Evolutionary conservation across 2,113 vertebrate genomes (phyloP).

Genomic region (Nothobranchius kuhntae): DNA sequence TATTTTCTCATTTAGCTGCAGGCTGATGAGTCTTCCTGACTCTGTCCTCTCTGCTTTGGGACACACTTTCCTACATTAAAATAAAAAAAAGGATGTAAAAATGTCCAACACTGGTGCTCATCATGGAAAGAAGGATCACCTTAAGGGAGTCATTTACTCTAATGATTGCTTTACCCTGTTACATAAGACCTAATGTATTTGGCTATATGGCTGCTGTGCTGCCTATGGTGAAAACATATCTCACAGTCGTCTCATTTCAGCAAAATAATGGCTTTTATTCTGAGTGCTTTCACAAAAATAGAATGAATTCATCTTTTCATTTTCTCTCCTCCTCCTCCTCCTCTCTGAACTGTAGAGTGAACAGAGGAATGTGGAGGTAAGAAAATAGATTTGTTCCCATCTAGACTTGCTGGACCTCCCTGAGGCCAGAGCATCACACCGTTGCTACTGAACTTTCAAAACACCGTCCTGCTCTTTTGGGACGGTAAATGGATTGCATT

Average conservation of each 20-base stretch:
- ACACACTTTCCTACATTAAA: background rate
- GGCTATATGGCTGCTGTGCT: background rate
- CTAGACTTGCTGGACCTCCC: background rate
- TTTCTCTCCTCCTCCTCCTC: background rate
- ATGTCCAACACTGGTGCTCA: background rate
- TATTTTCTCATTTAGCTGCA: background rate
- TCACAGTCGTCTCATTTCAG: constrained; percentile 2
- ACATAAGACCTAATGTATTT: background rate
- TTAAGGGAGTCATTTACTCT: background rate
- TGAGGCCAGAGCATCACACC: background rate
- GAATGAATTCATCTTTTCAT: background rate
- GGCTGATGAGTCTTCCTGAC: background rate
- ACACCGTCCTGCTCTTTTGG: no score
- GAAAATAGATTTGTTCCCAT: background rate
- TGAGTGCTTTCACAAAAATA: background rate
- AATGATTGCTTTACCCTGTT: background rate
- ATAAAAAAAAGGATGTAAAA: background rate
- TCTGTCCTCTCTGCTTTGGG: background rate
- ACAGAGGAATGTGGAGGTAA: background rate
- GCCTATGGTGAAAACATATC: background rate
- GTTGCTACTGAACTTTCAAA: background rate
- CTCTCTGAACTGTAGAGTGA: background rate
- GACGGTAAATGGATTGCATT: no score
- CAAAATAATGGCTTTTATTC: background rate
- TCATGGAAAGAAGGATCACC: background rate